Evolutionary conservation across 1,140 invertebrate genomes (phyloP).

Genomic region (Cyclargus thomasi): DNA sequence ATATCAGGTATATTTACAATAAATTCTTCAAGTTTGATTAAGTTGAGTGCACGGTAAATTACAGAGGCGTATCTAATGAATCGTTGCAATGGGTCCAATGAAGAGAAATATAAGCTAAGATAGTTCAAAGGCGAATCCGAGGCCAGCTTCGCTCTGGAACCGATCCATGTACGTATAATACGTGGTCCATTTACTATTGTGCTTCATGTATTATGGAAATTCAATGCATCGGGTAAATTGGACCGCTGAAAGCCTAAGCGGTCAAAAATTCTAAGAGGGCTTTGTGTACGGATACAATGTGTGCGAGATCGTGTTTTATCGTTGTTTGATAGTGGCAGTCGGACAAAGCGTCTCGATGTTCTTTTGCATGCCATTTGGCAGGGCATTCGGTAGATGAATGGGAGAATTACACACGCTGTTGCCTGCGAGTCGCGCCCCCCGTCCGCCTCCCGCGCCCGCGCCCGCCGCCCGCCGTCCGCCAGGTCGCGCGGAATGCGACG

Average conservation of each 20-base stretch:
- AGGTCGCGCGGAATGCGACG: background rate
- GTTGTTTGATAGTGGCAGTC: background rate
- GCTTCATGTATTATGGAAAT: slow-evolving; percentile 8
- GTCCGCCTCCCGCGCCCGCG: background rate
- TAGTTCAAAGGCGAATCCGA: slow-evolving; percentile 13
- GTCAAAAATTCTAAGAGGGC: slow-evolving; percentile 16
- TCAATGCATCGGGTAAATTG: slow-evolving; percentile 23
- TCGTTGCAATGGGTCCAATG: slow-evolving; percentile 6
- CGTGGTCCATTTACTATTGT: slow-evolving; percentile 28
- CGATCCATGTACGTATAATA: slow-evolving; percentile 1
- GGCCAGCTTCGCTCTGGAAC: slow-evolving; percentile 28
- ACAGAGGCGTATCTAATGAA: slow-evolving; percentile 8
- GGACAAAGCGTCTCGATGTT: slow-evolving; percentile 7
- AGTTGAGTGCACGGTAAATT: background rate
- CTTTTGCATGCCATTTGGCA: slow-evolving; percentile 26
- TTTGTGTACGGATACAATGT: background rate
- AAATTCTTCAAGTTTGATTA: background rate
- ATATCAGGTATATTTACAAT: background rate
- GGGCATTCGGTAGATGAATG: slow-evolving; percentile 33
- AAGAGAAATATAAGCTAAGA: slow-evolving; percentile 12
- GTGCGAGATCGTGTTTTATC: background rate
- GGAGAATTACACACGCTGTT: slow-evolving; percentile 51
- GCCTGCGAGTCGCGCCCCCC: slow-evolving; percentile 15
- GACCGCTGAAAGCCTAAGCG: slow-evolving; percentile 18
- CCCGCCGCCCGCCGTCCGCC: background rate